Evolutionary conservation across 2,113 vertebrate species (phyloP), one percentile per base, ranked within the genome.

Genomic region (Beaufortia kweichowensis): DNA sequence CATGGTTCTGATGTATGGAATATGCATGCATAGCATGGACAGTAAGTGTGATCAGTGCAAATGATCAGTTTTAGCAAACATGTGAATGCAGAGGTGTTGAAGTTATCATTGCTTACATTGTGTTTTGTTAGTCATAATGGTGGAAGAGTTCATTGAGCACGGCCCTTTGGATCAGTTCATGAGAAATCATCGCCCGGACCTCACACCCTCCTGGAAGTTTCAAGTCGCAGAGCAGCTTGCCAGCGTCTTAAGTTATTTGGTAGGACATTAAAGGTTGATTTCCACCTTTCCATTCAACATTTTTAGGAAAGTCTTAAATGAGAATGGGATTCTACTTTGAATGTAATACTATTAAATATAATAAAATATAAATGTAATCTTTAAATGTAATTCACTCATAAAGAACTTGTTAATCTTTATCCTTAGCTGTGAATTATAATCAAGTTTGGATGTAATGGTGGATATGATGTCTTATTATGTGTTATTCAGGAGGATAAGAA

Each of bases 211-310:
- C 0, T 96, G 94, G 94, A 95, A 95, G 79, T 95, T 95, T 81
- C 94, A 94, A 74, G 94, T 96, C 9, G 94, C 94, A 77, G 94
- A 96, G 77, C 94, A 96, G 63, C 90, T 96, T 17, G 93, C 94
- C 23, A 93, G 94, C 0, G 94, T 94, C 0, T 87, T 96, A 8
- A 95, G 94, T 81, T 96, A 95, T 86, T 79, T 96, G 92, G 94
- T 96, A 80, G 93, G 64, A 55, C 0, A 29, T 21, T 43, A 31
- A 14, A 53, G 46, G 24, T 28, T 55, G 29, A 33, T 9, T 15
- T 10, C 26, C 0, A n/a, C 12, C 21, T 21, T 14, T 46, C 4
- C 15, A 15, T 46, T 17, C 5, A 5, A 46, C 5, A 1, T 46
- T 2, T 46, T 17, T 46, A 17, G 12, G 14, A 46, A 46, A 15